Conservation (phyloP, 92 coral and sea anemone genomes). For the Bergia sp. region DNA sequence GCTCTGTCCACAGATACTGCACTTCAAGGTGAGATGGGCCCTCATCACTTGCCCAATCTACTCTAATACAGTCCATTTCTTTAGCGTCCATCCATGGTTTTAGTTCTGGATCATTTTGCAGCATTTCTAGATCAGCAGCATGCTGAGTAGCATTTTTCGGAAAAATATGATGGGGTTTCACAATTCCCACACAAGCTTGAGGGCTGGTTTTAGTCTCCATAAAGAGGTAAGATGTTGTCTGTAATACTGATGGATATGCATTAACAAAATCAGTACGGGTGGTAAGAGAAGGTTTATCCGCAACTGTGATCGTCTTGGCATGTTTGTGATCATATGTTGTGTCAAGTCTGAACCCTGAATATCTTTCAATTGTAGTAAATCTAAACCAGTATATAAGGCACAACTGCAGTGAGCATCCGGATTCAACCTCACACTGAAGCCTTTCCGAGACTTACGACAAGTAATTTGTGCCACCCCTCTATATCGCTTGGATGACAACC, state of each 20-base stretch:
- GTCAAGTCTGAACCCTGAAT: neutral
- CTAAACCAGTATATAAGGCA: too few relatives aligned
- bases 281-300: slow-evolving; percentile 35
- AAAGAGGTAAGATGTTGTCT: slow-evolving; percentile 59
- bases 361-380: too few relatives aligned
- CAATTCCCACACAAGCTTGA: slow-evolving; percentile 49
- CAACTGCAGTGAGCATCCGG: too few relatives aligned
- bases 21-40: slow-evolving; percentile 43
- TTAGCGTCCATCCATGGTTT: slow-evolving; percentile 22
- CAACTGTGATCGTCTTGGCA: slow-evolving; percentile 39
- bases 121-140: slow-evolving; percentile 52
- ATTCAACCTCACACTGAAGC: too few relatives aligned
- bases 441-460: too few relatives aligned
- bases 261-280: slow-evolving; percentile 57
- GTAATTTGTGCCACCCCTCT: too few relatives aligned
- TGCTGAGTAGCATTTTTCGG: slow-evolving; percentile 58
- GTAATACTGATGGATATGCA: slow-evolving; percentile 54
- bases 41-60: slow-evolving; percentile 50
- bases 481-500: too few relatives aligned
- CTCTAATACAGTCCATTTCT: slow-evolving; percentile 37
- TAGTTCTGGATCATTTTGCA: slow-evolving; percentile 36
- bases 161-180: slow-evolving; percentile 38
- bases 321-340: neutral
- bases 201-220: slow-evolving; percentile 48
- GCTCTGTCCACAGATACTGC: slow-evolving; percentile 48